A percentile compares a stretch with the other conserved stretches of the same genome.
Conservation (phyloP, 2,888 invertebrate species). For the Xestia ashworthii region DNA sequence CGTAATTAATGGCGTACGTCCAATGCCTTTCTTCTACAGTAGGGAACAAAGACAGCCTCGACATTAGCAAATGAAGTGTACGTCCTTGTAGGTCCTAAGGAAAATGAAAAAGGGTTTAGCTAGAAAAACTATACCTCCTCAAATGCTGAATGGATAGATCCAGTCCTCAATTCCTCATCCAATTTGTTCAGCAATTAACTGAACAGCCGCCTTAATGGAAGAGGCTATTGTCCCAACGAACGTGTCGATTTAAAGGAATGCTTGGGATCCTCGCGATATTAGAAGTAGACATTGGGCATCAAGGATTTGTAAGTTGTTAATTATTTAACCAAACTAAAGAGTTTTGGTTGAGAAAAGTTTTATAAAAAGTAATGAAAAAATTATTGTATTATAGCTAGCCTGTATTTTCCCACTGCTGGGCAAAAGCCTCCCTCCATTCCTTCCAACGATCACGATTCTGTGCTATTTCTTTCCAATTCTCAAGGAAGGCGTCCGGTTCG, state of each 20-base stretch:
- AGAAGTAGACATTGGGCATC: background rate
- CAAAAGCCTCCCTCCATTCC: no score
- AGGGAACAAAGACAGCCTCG: background rate
- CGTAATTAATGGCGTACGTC: background rate
- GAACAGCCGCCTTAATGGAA: background rate
- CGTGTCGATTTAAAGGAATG: slow-evolving; percentile 5
- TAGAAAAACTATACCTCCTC: slow-evolving; percentile 2
- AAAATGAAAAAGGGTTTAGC: background rate
- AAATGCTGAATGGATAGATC: background rate
- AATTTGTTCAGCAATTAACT: slow-evolving; percentile 36
- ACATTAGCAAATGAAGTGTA: background rate
- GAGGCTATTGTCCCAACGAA: slow-evolving; percentile 7
- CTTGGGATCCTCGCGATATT: background rate
- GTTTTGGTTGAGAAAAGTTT: background rate
- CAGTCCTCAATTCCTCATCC: slow-evolving; percentile 13
- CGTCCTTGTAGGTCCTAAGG: background rate
- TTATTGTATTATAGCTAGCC: no score
- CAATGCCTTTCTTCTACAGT: background rate
- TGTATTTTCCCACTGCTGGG: no score
- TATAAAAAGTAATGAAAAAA: no score
- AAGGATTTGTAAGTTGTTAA: background rate
- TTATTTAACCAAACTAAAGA: background rate
- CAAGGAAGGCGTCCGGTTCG: no score
- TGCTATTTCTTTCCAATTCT: no score
- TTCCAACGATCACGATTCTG: no score